Evolutionary conservation across 2,113 vertebrate genomes (phyloP), one percentile per base, ranked within the genome.

Genomic region (Gobiocypris rarus): DNA sequence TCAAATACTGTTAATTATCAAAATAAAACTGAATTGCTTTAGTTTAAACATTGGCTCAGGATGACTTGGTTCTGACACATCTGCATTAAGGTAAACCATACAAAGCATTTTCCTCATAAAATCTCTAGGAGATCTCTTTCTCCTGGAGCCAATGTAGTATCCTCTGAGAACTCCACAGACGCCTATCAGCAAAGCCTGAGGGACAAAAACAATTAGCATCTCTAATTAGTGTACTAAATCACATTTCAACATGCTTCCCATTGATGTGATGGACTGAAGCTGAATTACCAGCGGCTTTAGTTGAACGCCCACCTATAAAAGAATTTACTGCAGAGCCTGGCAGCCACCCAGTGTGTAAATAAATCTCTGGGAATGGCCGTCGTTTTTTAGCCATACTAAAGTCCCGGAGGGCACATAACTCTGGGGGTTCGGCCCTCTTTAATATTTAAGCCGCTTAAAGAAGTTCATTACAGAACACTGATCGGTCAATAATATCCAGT

Each of bases 191-290:
- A 82, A 56, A 71, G 54, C 75, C 86, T 87, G 89, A 93, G 89
- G 92, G 92, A 93, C 92, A 90, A 94, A 93, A 93, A 93, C 92
- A 93, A 94, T 93, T 93, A 93, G 90, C 91, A 89, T 88, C 87
- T 86, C 87, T 93, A 94, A 94, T 94, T 93, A 92, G 90, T 86
- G 38, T 61, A 89, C 82, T 93, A 92, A 92, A 93, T 94, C 91
- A 92, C 89, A 69, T 38, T 87, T 92, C 92, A 91, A 92, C 87
- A 86, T 82, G 86, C 89, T 81, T 61, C 78, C 85, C 90, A 90
- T 91, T 89, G 91, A 92, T 91, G 92, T 93, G 92, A 93, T 91
- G 84, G 91, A 92, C 90, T 75, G 82, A 80, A 84, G 77, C 77
- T 90, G 91, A 91, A 88, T 92, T 92, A 92, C 88, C 87, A 91